Evolutionary conservation across 2,797 vertebrate genomes (phyloP).

Genomic region (Sebastes itinus): DNA sequence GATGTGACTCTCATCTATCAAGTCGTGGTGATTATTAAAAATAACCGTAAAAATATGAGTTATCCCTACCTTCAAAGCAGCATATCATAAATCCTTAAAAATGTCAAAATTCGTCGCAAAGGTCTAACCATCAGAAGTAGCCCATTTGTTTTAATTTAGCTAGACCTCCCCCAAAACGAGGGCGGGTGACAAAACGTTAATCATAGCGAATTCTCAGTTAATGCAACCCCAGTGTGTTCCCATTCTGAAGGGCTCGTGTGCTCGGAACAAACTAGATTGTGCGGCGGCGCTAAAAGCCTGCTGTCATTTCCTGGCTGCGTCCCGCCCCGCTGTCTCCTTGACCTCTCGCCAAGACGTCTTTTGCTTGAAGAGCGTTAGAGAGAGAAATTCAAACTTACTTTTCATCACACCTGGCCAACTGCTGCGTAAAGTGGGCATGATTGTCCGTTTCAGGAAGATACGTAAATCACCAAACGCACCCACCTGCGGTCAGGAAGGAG

Average conservation of each 20-base stretch:
- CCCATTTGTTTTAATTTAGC: conserved; percentile 46
- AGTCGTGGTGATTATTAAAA: neutral
- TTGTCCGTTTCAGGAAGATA: conserved; percentile 1
- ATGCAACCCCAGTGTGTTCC: neutral
- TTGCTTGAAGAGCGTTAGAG: neutral
- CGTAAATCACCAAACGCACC: neutral
- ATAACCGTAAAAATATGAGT: neutral
- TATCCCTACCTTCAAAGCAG: neutral
- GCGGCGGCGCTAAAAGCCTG: neutral
- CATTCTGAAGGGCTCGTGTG: neutral
- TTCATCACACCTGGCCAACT: neutral
- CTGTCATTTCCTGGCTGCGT: neutral
- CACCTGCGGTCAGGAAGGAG: neutral
- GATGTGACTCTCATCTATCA: neutral
- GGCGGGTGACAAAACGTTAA: conserved; percentile 38
- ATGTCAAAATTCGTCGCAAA: neutral
- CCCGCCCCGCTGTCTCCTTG: neutral
- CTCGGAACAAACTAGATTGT: neutral
- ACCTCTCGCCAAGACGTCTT: neutral
- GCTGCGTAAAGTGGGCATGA: neutral
- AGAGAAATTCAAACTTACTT: neutral
- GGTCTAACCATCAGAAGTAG: conserved; percentile 2
- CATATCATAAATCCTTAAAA: conserved; percentile 19
- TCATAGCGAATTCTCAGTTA: conserved; percentile 19
- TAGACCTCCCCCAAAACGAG: neutral